Conservation (phyloP, 2,797 vertebrate genomes). For the Yasuhikotakia modesta region DNA sequence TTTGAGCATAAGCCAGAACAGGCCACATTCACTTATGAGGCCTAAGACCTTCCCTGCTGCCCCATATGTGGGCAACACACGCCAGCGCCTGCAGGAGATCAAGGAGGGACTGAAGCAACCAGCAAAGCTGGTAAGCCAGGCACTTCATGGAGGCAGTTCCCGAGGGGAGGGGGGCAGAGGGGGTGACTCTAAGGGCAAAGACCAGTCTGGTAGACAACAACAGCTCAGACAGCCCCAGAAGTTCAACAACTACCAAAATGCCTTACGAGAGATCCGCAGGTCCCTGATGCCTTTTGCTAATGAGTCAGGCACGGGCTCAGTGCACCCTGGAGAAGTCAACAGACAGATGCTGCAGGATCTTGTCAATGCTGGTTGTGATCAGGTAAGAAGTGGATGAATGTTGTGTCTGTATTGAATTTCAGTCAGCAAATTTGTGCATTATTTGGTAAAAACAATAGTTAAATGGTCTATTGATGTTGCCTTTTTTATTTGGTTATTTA, state of each 20-base stretch:
- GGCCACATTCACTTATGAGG: constrained; percentile 87
- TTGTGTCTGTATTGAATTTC: not conserved
- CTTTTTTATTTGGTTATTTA: no score
- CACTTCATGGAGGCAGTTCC: constrained; percentile 78
- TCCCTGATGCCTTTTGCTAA: constrained; percentile 88
- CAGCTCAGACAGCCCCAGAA: constrained; percentile 89
- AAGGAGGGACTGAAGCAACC: constrained; percentile 97
- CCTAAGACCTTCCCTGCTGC: constrained; percentile 98
- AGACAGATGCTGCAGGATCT: constrained; percentile 97
- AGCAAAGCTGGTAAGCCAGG: constrained; percentile 87
- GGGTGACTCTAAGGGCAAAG: constrained; percentile 79
- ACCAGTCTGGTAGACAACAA: constrained; percentile 76
- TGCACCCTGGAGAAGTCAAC: constrained; percentile 86
- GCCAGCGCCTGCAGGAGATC: constrained; percentile 95
- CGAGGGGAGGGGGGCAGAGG: constrained; percentile 79
- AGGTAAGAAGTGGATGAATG: constrained; percentile 77
- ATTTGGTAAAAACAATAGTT: not conserved
- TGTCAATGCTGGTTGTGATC: constrained; percentile 95
- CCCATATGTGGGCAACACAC: constrained; percentile 94
- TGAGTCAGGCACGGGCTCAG: constrained; percentile 81
- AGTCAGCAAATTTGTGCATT: not conserved
- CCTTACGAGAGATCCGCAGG: constrained; percentile 92
- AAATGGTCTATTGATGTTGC: not conserved
- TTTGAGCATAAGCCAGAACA: constrained; percentile 46
- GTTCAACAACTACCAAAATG: constrained; percentile 97